Evolutionary conservation across 2,113 vertebrate genomes (phyloP).

Genomic region (Piprites chloris): DNA sequence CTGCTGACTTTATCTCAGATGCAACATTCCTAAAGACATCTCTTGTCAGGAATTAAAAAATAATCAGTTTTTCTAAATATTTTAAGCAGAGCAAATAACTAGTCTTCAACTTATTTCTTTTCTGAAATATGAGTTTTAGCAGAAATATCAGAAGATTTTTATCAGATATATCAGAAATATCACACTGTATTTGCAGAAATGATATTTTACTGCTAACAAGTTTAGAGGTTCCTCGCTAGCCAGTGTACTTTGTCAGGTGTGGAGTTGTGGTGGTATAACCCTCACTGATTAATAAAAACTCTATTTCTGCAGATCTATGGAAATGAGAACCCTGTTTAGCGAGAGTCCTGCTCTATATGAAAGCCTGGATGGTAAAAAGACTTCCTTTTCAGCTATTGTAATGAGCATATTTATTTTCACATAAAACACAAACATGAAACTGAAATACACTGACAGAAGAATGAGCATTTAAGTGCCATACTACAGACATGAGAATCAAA

Average conservation of each 20-base stretch:
- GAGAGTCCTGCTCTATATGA: not conserved
- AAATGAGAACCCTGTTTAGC: not conserved
- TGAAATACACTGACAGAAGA: not conserved
- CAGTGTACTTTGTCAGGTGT: not conserved
- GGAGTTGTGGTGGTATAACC: not conserved
- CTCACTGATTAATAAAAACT: fast-evolving
- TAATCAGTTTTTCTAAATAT: not conserved
- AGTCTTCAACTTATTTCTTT: not conserved
- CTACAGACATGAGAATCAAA: not conserved
- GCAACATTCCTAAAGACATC: not conserved
- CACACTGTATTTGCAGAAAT: not conserved
- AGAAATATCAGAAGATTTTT: no score
- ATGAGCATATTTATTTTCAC: not conserved
- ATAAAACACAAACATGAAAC: not conserved
- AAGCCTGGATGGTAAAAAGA: not conserved
- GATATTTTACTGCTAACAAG: not conserved
- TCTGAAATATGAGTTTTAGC: not conserved
- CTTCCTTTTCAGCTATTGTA: not conserved
- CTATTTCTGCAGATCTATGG: not conserved
- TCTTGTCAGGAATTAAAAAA: not conserved
- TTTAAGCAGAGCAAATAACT: not conserved
- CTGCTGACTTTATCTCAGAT: not conserved
- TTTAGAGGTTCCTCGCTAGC: not conserved
- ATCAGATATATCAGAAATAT: no score
- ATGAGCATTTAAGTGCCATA: not conserved